These are phyloP conservation scores for Caradrina clavipalpis DNA, from an alignment of 2,888 invertebrate genomes.

Conservation along the genomic window DNA sequence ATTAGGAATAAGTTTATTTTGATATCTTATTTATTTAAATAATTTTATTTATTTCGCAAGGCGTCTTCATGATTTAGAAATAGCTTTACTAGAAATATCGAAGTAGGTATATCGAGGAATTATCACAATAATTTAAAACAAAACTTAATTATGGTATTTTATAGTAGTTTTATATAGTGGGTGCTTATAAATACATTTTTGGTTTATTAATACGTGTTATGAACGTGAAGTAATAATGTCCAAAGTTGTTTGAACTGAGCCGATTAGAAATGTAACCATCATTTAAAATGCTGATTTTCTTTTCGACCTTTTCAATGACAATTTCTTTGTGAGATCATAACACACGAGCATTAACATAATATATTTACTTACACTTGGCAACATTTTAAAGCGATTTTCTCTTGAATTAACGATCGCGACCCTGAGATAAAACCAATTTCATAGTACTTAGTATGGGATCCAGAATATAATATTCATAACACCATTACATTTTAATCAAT, in stretches of 20 bases:
- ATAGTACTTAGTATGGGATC: too few relatives aligned
- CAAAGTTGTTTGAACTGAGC: neutral
- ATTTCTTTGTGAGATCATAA: neutral
- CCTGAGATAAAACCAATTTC: too few relatives aligned
- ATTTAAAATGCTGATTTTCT: neutral
- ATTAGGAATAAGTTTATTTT: neutral
- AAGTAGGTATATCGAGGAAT: neutral
- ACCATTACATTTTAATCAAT: too few relatives aligned
- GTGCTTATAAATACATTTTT: neutral
- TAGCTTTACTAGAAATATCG: conserved; percentile 14
- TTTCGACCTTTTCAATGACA: neutral
- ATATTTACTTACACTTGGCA: too few relatives aligned
- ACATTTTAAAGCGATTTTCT: too few relatives aligned
- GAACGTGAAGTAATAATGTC: neutral
- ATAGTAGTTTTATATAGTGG: neutral
- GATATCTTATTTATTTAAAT: neutral
- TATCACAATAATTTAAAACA: neutral
- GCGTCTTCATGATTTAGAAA: conserved; percentile 42
- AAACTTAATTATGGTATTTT: neutral
- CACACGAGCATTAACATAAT: too few relatives aligned
- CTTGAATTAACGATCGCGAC: too few relatives aligned
- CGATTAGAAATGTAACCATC: too few relatives aligned
- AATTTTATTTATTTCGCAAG: neutral
- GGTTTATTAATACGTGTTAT: neutral
- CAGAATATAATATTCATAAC: too few relatives aligned